Evolutionary conservation across 2,797 vertebrate genomes (phyloP), one percentile per base, ranked within the genome.

Genomic region (Zalophus californianus): DNA sequence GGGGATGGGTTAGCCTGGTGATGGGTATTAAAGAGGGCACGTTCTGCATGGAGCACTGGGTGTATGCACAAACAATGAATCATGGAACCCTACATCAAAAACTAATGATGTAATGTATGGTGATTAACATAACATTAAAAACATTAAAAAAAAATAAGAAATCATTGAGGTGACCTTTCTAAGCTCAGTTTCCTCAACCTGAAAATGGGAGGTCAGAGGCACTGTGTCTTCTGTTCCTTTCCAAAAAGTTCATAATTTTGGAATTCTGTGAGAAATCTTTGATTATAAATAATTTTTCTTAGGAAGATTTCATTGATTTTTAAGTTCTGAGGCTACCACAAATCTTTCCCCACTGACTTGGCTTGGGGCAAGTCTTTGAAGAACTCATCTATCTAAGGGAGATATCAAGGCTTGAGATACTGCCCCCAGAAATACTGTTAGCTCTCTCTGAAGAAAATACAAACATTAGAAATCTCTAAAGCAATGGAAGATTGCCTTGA

Each of bases 271-370:
- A 93, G 79, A 70, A 50, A 56, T 62, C 12, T 35, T 66, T 77
- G 9, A 20, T 90, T 52, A 60, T 29, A 93, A 87, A 72, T 9
- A 68, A 23, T 27, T 95, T 91, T 79, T 68, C 70, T 79, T 50
- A 54, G 27, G 12, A 48, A n/a, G 29, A 64, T 96, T 88, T 56
- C 87, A 50, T 29, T 88, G 50, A 80, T 79, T 94, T 94, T 93
- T 54, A 73, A 20, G 56, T 88, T 84, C 92, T 56, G 50, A 66
- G 48, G 13, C n/a, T 56, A 18, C 84, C 56, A 83, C 20, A 52
- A 23, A 84, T 44, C 58, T 91, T 35, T 80, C 44, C 18, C 58
- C 52, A 82, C 20, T 18, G 2, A 8, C n/a, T n/a, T 29, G 5
- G 5, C 20, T 21, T 73, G 3, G 13, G 20, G 18, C 20, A 90